Evolutionary conservation across 2,113 vertebrate species (phyloP).

Genomic region (Lasiurus borealis): DNA sequence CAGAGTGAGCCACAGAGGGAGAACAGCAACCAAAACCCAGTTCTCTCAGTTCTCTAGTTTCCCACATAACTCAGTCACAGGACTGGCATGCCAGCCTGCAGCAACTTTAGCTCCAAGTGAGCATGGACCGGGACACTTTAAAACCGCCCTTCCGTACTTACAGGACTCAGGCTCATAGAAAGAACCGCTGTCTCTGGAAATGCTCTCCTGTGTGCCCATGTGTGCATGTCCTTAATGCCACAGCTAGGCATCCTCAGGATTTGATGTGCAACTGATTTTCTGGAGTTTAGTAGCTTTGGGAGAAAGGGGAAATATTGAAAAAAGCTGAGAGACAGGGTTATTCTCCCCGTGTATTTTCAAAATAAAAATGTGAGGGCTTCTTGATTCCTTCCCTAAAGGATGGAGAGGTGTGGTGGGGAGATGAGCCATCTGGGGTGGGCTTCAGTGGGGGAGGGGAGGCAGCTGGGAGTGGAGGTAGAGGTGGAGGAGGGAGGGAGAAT

Average conservation of each 20-base stretch:
- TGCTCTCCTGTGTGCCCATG: not conserved
- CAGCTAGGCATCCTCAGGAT: not conserved
- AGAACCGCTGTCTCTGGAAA: not conserved
- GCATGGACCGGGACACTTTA: not conserved
- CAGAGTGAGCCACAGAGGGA: slow-evolving; percentile 24
- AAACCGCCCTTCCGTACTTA: not conserved
- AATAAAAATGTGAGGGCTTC: slow-evolving; percentile 21
- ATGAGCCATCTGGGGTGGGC: slow-evolving; percentile 66
- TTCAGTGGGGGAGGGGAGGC: not conserved
- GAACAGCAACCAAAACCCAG: not conserved
- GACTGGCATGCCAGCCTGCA: slow-evolving; percentile 31
- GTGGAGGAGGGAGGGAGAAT: not conserved
- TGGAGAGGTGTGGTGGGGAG: not conserved
- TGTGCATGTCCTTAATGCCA: not conserved
- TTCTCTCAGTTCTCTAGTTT: not conserved
- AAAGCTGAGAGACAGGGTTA: not conserved
- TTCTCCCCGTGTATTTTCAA: slow-evolving; percentile 32
- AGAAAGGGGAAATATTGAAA: not conserved
- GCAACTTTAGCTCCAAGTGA: slow-evolving; percentile 40
- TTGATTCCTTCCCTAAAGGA: slow-evolving; percentile 41
- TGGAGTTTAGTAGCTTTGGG: not conserved
- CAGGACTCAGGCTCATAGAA: not conserved
- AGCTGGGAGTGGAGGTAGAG: slow-evolving; percentile 62
- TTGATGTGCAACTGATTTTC: not conserved
- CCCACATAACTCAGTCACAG: not conserved